These are phyloP conservation scores for Hedya salicella DNA, from an alignment of 2,888 invertebrate genomes.

Conservation along the genomic window DNA sequence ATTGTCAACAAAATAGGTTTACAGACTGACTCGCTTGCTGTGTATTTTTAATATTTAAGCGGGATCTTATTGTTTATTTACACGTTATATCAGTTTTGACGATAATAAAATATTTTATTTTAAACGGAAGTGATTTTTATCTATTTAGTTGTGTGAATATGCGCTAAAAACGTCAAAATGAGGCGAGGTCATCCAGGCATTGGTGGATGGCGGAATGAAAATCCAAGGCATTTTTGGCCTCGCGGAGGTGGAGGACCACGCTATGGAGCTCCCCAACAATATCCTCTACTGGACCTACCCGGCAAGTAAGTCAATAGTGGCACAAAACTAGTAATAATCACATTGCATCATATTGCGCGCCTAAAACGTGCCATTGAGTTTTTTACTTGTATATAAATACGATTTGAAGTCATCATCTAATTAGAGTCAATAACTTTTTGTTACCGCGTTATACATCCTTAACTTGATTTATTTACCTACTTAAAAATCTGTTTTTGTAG, in stretches of 20 bases:
- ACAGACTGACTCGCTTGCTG: slow-evolving; percentile 24
- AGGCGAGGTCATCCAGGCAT: slow-evolving; percentile 78
- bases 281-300: slow-evolving; percentile 54
- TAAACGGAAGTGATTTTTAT: slow-evolving; percentile 41
- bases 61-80: slow-evolving; percentile 58
- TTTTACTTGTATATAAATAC: slow-evolving; percentile 22
- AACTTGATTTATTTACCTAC: no score
- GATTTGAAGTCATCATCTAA: slow-evolving; percentile 3
- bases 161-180: slow-evolving; percentile 69
- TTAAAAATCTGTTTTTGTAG: slow-evolving; percentile 7
- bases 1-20: slow-evolving; percentile 41
- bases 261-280: slow-evolving; percentile 65
- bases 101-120: slow-evolving; percentile 29
- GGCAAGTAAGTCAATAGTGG: slow-evolving; percentile 59
- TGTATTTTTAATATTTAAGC: slow-evolving; percentile 60
- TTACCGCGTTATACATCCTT: not conserved
- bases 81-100: slow-evolving; percentile 37
- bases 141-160: slow-evolving; percentile 55
- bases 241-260: slow-evolving; percentile 66
- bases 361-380: slow-evolving; percentile 48
- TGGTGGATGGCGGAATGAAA: slow-evolving; percentile 78
- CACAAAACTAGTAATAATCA: not conserved
- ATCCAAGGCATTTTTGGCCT: slow-evolving; percentile 73
- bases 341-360: slow-evolving; percentile 62
- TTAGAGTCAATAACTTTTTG: not conserved